phyloP scores from a whole-genome alignment of 2,888 invertebrate species.

The Dolichomitus sp. region DNA sequence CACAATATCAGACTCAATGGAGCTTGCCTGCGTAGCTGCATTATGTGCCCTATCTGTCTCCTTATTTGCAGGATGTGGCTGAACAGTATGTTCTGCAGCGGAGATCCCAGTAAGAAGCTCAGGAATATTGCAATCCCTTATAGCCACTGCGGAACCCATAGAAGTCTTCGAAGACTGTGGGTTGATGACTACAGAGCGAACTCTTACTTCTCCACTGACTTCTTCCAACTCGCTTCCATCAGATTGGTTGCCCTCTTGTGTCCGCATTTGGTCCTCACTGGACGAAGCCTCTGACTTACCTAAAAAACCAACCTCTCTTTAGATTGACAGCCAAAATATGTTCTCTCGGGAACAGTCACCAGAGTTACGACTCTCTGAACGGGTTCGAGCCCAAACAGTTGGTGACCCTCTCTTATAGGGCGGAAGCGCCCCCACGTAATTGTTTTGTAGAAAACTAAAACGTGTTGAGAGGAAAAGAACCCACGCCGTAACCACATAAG shows the following conservation, averaged over 20 bases:
- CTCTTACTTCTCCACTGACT: not conserved
- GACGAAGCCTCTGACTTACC: too few relatives aligned
- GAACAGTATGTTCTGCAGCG: too few relatives aligned
- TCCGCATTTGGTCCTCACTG: not conserved
- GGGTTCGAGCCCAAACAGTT: slow-evolving; percentile 14
- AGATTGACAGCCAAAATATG: slow-evolving; percentile 16
- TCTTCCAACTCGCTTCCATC: slow-evolving; percentile 1
- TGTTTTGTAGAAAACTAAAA: not conserved
- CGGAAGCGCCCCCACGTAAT: not conserved
- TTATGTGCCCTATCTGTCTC: too few relatives aligned
- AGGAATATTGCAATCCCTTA: too few relatives aligned
- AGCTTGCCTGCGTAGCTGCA: too few relatives aligned
- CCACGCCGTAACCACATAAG: not conserved
- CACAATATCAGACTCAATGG: too few relatives aligned
- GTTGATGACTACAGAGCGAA: not conserved
- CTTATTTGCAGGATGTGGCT: too few relatives aligned
- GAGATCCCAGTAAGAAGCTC: too few relatives aligned
- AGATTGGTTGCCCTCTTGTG: not conserved
- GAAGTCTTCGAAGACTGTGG: slow-evolving; percentile 11
- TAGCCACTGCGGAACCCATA: not conserved
- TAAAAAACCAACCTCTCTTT: too few relatives aligned
- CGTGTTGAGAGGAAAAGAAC: not conserved
- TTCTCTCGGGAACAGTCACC: slow-evolving; percentile 17
- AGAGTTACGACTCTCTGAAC: slow-evolving; percentile 10
- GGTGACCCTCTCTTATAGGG: slow-evolving; percentile 9